These are phyloP conservation scores for Macrotis lagotis DNA, from an alignment of 2,113 vertebrate species.

Conservation along the genomic window DNA sequence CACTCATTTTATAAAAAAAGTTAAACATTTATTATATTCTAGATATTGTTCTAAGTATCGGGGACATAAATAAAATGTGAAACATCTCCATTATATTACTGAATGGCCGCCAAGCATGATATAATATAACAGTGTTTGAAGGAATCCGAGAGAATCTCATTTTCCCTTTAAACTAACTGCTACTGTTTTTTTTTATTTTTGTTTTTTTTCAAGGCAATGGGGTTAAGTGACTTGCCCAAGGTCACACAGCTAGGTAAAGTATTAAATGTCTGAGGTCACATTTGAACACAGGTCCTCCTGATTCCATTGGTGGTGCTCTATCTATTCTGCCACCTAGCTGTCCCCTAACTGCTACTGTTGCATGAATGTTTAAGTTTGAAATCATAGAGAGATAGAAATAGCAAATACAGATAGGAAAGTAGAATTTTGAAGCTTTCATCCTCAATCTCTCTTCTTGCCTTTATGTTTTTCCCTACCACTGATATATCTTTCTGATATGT, in stretches of 20 bases:
- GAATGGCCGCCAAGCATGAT: background rate
- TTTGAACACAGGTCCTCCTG: too few species aligned
- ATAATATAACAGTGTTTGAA: background rate
- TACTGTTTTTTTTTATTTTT: too few species aligned
- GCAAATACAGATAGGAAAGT: background rate
- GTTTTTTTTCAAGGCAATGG: too few species aligned
- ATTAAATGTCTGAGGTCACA: too few species aligned
- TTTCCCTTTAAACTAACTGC: background rate
- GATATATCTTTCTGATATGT: background rate
- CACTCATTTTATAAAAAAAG: background rate
- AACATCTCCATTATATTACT: background rate
- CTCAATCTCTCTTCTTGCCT: background rate
- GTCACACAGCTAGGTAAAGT: too few species aligned
- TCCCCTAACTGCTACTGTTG: background rate
- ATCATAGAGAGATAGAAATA: background rate
- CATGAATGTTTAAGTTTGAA: background rate
- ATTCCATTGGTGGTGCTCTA: too few species aligned
- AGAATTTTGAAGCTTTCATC: background rate
- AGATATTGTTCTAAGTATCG: background rate
- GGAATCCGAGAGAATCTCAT: background rate
- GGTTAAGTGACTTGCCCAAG: too few species aligned
- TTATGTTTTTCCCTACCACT: background rate
- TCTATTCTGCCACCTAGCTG: too few species aligned
- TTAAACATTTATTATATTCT: background rate
- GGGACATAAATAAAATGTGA: background rate